Evolutionary conservation across 2,888 invertebrate genomes (phyloP), one percentile per base, ranked within the genome.

Genomic region (Orthonychiurus folsomi): DNA sequence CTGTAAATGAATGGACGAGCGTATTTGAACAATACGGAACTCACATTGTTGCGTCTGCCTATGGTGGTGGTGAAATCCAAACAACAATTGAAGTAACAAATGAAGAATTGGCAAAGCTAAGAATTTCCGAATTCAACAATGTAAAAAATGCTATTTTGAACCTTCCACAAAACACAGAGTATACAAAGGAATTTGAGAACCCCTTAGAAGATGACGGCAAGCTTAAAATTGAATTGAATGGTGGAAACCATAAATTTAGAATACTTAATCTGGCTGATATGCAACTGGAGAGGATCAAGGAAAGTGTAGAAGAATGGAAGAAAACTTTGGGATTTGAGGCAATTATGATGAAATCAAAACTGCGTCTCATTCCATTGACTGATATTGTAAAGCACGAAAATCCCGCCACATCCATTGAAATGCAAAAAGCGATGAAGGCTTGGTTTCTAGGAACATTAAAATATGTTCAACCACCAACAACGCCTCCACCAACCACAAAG

Each of bases 1-100:
- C 52, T 9, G 52, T 52, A 23, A 20, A n/a, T 21, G 52, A 52
- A 5, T 52, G 52, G 52, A n/a, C 5, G n/a, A 23, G 9, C n/a
- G 9, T 52, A 5, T 23, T 52, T 9, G 9, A 52, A 9, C 3
- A 5, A 12, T 52, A 52, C 20, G 52, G 52, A 23, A 52, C 52
- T 12, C 52, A 52, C n/a, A 23, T 52, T 21, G 52, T 52, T 20
- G 24, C 9, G 9, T 52, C 52, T 21, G 52, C 52, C 3, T 52
- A 21, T 52, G 52, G 52, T n/a, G 52, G 52, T 52, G 52, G 52
- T 12, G 20, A 52, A 20, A 20, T 52, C n/a, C 12, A 52, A 23
- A 23, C 24, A 9, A 52, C 20, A 20, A n/a, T n/a, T 20, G n/a
- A 52, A 12, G 20, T 52, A 3, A 52, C 5, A 20, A n/a, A n/a